These are phyloP conservation scores for Apotomis capreana DNA, from an alignment of 2,888 invertebrate species.

Conservation along the genomic window DNA sequence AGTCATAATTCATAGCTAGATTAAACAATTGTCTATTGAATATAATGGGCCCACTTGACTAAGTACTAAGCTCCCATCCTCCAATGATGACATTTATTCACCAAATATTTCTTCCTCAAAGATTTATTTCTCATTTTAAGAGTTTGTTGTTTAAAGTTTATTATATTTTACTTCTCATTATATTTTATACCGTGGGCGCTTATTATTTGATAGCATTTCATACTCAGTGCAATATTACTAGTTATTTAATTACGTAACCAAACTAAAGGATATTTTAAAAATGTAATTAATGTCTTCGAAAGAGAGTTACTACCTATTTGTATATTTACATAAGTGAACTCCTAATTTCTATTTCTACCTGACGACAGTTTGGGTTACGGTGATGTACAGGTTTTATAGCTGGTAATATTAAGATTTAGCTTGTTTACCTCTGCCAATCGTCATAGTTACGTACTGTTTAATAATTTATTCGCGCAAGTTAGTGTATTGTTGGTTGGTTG, in stretches of 20 bases:
- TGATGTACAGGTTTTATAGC: constrained; percentile 82
- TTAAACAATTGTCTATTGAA: constrained; percentile 81
- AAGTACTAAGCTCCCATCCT: constrained; percentile 73
- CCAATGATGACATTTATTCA: constrained; percentile 61
- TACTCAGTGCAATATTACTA: constrained; percentile 85
- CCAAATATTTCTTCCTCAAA: constrained; percentile 79
- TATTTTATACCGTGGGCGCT: constrained; percentile 74
- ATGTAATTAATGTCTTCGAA: constrained; percentile 77
- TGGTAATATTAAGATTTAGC: constrained; percentile 82
- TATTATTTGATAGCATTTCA: constrained; percentile 84
- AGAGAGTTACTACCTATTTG: constrained; percentile 81
- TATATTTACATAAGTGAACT: constrained; percentile 78
- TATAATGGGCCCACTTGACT: constrained; percentile 79
- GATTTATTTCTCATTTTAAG: constrained; percentile 81
- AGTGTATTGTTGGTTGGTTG: constrained; percentile 70
- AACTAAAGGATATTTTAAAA: constrained; percentile 83
- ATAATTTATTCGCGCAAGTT: constrained; percentile 82
- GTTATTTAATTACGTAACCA: constrained; percentile 85
- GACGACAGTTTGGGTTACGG: constrained; percentile 81
- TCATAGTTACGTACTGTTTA: constrained; percentile 81
- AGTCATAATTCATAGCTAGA: constrained; percentile 83
- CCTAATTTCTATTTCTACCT: constrained; percentile 73
- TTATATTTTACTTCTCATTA: constrained; percentile 63
- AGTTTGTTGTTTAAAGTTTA: constrained; percentile 66
- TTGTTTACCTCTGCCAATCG: constrained; percentile 84